Percentiles rank a stretch among this genome's conserved stretches.
phyloP scores from a whole-genome alignment of 2,888 invertebrate species.

The Acrobasis repandana region DNA sequence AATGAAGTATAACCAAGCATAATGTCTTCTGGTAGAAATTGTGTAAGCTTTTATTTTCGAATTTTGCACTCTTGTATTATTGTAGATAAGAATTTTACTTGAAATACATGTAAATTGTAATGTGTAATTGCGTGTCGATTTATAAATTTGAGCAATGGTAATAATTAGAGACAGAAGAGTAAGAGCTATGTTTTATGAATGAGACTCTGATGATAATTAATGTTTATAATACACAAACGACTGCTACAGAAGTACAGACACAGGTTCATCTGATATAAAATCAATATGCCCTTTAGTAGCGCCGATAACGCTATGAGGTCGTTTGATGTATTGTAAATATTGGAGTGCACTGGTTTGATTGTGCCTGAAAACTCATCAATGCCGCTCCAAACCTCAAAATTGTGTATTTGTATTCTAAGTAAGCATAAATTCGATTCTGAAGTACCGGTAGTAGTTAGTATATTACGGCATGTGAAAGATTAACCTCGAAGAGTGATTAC shows the following conservation, averaged over 20 bases:
- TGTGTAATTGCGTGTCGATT: slow-evolving; percentile 39
- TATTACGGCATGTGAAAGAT: slow-evolving; percentile 62
- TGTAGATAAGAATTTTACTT: slow-evolving; percentile 43
- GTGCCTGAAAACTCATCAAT: slow-evolving; percentile 80
- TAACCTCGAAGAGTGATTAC: slow-evolving; percentile 77
- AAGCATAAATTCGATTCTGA: slow-evolving; percentile 64
- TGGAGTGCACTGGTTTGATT: slow-evolving; percentile 78
- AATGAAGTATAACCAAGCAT: slow-evolving; percentile 1
- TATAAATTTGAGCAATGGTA: slow-evolving; percentile 53
- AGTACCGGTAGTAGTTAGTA: slow-evolving; percentile 61
- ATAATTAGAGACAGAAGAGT: slow-evolving; percentile 61
- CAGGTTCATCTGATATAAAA: too few species aligned
- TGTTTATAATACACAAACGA: slow-evolving; percentile 71
- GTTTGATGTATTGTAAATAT: slow-evolving; percentile 72
- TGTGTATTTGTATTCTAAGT: slow-evolving; percentile 66
- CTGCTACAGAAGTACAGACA: too few species aligned
- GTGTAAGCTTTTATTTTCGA: slow-evolving; percentile 17
- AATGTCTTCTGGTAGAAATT: slow-evolving; percentile 8
- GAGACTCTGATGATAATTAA: slow-evolving; percentile 54
- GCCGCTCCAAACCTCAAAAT: slow-evolving; percentile 83
- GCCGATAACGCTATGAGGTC: slow-evolving; percentile 31
- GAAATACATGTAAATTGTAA: slow-evolving; percentile 31
- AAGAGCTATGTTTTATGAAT: slow-evolving; percentile 57
- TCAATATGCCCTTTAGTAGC: too few species aligned
- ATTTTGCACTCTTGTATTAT: slow-evolving; percentile 36